Evolutionary conservation across 2,888 invertebrate species (phyloP), one percentile per base, ranked within the genome.

Genomic region (Stenolophus ochropezus): DNA sequence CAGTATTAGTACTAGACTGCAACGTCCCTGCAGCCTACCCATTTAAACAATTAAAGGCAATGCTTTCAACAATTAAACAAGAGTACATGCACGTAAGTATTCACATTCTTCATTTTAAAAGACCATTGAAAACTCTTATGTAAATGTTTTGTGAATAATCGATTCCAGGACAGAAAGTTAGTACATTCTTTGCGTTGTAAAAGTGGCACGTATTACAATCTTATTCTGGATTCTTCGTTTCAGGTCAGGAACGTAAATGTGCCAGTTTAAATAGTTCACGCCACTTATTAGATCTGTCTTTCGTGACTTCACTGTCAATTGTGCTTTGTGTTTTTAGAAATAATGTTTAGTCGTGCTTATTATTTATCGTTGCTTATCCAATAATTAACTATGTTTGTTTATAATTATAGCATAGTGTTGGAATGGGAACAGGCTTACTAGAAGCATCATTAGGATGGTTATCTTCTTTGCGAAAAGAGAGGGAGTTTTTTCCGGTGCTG

Each of bases 1-100:
- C 87, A 74, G 89, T 93, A 5, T 90, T 93, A 83, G 90, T 94
- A 25, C 87, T 94, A 87, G 94, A 94, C 86, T 90, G 92, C 42
- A 92, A 92, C 83, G 91, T 92, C 61, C 91, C 93, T 23, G 91
- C 91, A 79, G 92, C 93, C n/a, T 89, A 90, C 65, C 93, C 93
- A 51, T 90, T 93, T 86, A 93, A 92, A 87, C 89, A 91, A 81
- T 87, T 94, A 76, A 92, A 93, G 86, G 87, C 89, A n/a, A 90
- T 91, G 83, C 87, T 94, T 51, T 86, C 88, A 47, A 89, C 90
- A 27, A 87, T 91, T 71, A 92, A 92, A 86, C 89, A 90, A 53
- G 89, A 89, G 80, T 90, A 92, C 83, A 88, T 92, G 73, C 90
- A 91, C 89, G 92, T 90, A 88, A 86, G 84, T 83, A 75, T 11